Conservation (phyloP, 1,140 invertebrate genomes). For the Drosophila rufa region DNA sequence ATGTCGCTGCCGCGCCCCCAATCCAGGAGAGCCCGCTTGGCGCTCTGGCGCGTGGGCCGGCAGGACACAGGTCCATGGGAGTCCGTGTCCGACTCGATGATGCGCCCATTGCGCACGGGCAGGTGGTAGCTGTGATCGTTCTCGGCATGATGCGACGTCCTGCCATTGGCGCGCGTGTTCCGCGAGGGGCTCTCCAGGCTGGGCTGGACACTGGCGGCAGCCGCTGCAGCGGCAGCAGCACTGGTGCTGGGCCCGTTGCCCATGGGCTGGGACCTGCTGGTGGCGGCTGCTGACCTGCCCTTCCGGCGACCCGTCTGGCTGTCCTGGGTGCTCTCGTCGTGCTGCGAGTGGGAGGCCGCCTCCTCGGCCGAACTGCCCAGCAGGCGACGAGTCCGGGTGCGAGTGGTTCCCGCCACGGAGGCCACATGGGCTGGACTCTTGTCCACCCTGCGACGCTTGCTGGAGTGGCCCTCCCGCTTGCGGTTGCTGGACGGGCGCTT, state of each 20-base stretch:
- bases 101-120: constrained; percentile 76
- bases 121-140: constrained; percentile 84
- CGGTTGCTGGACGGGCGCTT: constrained; percentile 33
- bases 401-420: constrained; percentile 13
- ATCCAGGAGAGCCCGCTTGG: constrained; percentile 69
- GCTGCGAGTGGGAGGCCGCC: constrained; percentile 58
- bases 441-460: constrained; percentile 41
- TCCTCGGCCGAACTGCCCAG: constrained; percentile 67
- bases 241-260: constrained; percentile 67
- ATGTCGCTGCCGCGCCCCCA: constrained; percentile 79
- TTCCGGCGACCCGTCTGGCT: constrained; percentile 65
- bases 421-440: constrained; percentile 14
- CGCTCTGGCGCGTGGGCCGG: constrained; percentile 74
- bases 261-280: constrained; percentile 23
- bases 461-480: constrained; percentile 30
- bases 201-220: constrained; percentile 24
- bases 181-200: constrained; percentile 68
- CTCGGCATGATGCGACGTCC: constrained; percentile 57
- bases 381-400: constrained; percentile 52
- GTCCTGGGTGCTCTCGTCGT: constrained; percentile 79
- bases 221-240: constrained; percentile 52
- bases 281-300: constrained; percentile 37
- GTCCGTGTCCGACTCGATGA: constrained; percentile 79
- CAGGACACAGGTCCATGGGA: constrained; percentile 55
- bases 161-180: constrained; percentile 70